Evolutionary conservation across 2,797 vertebrate genomes (phyloP).

Genomic region (Phataginus tetradactyla): DNA sequence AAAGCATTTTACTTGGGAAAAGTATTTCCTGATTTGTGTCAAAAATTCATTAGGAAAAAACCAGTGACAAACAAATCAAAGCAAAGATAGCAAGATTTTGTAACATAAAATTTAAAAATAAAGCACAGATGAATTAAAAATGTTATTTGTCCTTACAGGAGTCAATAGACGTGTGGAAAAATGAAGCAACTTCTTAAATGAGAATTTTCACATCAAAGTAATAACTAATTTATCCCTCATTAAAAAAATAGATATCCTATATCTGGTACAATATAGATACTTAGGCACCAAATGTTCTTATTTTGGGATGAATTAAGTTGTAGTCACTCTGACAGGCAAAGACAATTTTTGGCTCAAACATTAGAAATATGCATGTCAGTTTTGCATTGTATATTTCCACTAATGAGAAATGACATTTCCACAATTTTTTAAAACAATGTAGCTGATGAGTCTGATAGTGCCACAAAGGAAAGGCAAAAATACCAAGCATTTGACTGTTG

Average conservation of each 20-base stretch:
- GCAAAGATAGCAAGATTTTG: not conserved
- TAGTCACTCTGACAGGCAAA: not conserved
- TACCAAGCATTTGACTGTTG: not conserved
- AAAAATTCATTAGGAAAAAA: slow-evolving; percentile 12
- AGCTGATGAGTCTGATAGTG: not conserved
- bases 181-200: not conserved
- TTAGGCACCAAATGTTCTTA: not conserved
- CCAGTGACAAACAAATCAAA: not conserved
- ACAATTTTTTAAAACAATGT: not conserved
- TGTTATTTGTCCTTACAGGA: not conserved
- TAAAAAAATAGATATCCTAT: not conserved
- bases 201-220: not conserved
- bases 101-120: not conserved
- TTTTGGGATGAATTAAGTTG: not conserved
- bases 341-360: not conserved
- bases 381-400: not conserved
- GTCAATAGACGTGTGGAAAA: not conserved
- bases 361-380: not conserved
- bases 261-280: not conserved
- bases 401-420: not conserved
- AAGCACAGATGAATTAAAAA: not conserved
- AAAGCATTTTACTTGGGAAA: not conserved
- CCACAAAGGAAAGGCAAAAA: not conserved
- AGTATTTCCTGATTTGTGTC: not conserved
- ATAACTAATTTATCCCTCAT: not conserved